Conservation (phyloP, 2,888 invertebrate species). For the Yponomeuta plumbellus region DNA sequence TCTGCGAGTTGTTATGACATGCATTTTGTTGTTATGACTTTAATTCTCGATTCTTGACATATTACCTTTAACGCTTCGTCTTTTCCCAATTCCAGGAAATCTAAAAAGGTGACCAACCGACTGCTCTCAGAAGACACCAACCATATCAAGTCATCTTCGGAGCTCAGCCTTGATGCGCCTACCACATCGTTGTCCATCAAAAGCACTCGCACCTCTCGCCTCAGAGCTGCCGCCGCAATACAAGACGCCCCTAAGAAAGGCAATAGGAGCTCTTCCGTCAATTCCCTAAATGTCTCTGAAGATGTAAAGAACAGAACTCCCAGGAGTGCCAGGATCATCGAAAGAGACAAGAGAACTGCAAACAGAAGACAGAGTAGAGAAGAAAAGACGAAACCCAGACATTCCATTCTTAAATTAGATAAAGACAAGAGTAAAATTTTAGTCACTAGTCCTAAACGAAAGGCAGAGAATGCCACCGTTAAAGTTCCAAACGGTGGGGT, state of each 20-base stretch:
- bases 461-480: slow-evolving; percentile 39
- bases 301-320: slow-evolving; percentile 52
- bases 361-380: slow-evolving; percentile 47
- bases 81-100: slow-evolving; percentile 53
- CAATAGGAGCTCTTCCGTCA: slow-evolving; percentile 63
- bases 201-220: slow-evolving; percentile 83
- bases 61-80: neutral
- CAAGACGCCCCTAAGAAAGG: slow-evolving; percentile 44
- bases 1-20: no score
- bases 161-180: slow-evolving; percentile 61
- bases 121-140: slow-evolving; percentile 51
- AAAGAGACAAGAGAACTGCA: slow-evolving; percentile 56
- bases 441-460: slow-evolving; percentile 60
- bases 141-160: slow-evolving; percentile 66
- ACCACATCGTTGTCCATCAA: slow-evolving; percentile 76
- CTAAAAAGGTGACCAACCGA: slow-evolving; percentile 45
- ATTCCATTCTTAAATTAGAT: slow-evolving; percentile 71
- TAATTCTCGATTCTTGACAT: no score
- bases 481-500: neutral
- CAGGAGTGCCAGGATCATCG: slow-evolving; percentile 57
- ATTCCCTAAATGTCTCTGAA: slow-evolving; percentile 47
- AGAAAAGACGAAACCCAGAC: slow-evolving; percentile 69
- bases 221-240: slow-evolving; percentile 79
- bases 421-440: slow-evolving; percentile 68
- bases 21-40: no score